Evolutionary conservation across 2,888 invertebrate species (phyloP), one percentile per base, ranked within the genome.

Genomic region (Drosophila setosimentum): DNA sequence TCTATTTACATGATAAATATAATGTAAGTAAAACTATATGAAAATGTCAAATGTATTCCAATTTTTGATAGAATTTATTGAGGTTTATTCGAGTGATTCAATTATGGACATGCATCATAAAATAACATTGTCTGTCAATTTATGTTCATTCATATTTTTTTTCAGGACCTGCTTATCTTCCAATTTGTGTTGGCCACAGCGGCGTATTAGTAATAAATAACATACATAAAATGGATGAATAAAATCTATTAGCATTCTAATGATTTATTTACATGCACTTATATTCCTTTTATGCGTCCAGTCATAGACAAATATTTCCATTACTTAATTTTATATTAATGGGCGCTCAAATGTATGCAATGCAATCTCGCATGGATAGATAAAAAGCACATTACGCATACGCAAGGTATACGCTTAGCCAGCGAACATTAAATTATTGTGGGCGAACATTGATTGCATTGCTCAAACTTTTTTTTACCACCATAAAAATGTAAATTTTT

Each of bases 401-500:
- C 76, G 73, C 68, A 65, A 58, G 73, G 77, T 81, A 67, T 42
- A 24, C 63, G 59, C 57, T 51, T 21, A 16, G 57, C 8, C 24
- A 49, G 29, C 33, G 29, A 55, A 37, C 60, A 71, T 62, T 50
- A 51, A 73, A 60, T 73, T 66, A 69, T 63, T 66, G 61, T 49
- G 40, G 50, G 33, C 37, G 37, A 58, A 59, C 66, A 75, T 79
- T 76, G 81, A 78, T 83, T 82, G 76, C 76, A 83, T 65, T 78
- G 75, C 58, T 59, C 29, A 65, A 71, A 54, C 59, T 63, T 63
- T 62, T 68, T 69, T 57, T 68, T 49, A 27, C 37, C 70, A 37
- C 61, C 58, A 87, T 87, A 82, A 87, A 87, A 84, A 89, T 87
- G 87, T 84, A 89, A 87, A 87, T 89, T 89, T 86, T 87, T 82